Conservation (phyloP, 2,888 invertebrate species). For the Xylophagus ater region DNA sequence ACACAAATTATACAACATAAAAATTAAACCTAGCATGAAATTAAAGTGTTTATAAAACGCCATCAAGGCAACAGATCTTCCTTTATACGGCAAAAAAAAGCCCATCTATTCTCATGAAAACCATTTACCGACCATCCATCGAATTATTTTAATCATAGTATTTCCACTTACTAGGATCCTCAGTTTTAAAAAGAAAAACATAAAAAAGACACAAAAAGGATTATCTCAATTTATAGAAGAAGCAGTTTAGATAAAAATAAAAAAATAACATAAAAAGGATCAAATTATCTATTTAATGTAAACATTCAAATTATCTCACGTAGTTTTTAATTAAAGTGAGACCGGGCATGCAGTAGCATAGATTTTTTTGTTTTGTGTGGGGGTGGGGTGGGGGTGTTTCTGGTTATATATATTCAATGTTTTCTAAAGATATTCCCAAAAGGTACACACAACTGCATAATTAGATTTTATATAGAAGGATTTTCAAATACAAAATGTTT, state of each 20-base stretch:
- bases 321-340: slow-evolving; percentile 15
- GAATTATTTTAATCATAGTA: background rate
- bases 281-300: slow-evolving; percentile 14
- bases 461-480: too few relatives aligned
- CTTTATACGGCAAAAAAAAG: too few relatives aligned
- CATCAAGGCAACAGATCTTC: background rate
- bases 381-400: too few relatives aligned
- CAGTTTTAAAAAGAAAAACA: background rate
- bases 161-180: background rate
- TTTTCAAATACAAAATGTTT: too few relatives aligned
- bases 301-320: slow-evolving; percentile 15
- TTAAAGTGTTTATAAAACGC: slow-evolving; percentile 24
- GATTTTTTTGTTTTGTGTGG: too few relatives aligned
- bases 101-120: background rate
- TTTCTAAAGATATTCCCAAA: too few relatives aligned
- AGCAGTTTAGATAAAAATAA: slow-evolving; percentile 8
- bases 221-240: slow-evolving; percentile 15
- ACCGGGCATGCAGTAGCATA: slow-evolving; percentile 9
- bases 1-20: too few relatives aligned
- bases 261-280: slow-evolving; percentile 10
- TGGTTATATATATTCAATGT: too few relatives aligned
- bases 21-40: slow-evolving; percentile 29
- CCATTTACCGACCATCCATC: background rate
- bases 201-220: slow-evolving; percentile 5
- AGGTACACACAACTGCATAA: too few relatives aligned